phyloP scores from a whole-genome alignment of 1,140 invertebrate genomes.

The Limonius californicus region DNA sequence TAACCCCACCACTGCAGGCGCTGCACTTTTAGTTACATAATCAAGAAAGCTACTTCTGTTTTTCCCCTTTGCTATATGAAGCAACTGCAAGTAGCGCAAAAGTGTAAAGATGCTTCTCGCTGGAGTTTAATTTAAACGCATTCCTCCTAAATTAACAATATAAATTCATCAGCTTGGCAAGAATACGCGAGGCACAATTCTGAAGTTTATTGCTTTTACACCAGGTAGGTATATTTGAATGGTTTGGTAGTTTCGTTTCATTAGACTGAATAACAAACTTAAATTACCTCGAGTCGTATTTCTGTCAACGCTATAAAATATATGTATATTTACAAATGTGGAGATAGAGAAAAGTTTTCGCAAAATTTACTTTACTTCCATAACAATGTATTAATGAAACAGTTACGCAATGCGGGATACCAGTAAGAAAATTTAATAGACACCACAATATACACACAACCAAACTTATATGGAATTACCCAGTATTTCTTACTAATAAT shows the following conservation, averaged over 20 bases:
- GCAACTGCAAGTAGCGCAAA: neutral
- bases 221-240: neutral
- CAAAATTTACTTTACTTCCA: no score
- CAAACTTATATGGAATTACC: no score
- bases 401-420: no score
- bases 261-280: neutral
- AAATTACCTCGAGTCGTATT: neutral
- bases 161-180: slow-evolving; percentile 12
- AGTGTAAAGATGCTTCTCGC: neutral
- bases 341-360: no score
- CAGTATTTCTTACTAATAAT: no score
- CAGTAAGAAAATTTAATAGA: no score
- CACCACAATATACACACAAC: no score
- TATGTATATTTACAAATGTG: neutral
- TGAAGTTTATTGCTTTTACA: slow-evolving; percentile 12
- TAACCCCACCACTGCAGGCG: no score
- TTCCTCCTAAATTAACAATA: slow-evolving; percentile 14
- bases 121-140: slow-evolving; percentile 8
- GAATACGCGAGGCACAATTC: slow-evolving; percentile 9
- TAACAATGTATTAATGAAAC: no score
- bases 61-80: neutral
- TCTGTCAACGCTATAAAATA: neutral
- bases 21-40: no score
- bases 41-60: no score
- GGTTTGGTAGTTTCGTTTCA: slow-evolving; percentile 1